phyloP scores from a whole-genome alignment of 2,797 vertebrate genomes.

The Tiaroga cobitis region DNA sequence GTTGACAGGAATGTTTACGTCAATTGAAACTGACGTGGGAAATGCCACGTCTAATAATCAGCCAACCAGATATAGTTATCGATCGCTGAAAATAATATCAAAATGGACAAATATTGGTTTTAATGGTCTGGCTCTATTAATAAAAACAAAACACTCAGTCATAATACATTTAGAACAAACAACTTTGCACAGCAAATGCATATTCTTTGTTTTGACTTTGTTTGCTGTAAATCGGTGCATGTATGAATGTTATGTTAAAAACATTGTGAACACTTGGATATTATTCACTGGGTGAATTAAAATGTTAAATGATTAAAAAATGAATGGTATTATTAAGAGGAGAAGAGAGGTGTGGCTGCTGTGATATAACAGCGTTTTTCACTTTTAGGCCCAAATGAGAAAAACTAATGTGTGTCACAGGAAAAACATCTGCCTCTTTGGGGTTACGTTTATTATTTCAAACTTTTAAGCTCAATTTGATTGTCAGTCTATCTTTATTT shows the following conservation, averaged over 20 bases:
- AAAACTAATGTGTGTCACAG: background rate
- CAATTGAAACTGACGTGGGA: background rate
- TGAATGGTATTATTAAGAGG: background rate
- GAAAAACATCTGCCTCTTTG: background rate
- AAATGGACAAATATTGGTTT: background rate
- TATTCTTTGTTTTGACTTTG: background rate
- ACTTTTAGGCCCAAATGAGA: background rate
- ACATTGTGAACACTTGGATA: background rate
- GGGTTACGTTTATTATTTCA: background rate
- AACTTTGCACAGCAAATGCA: background rate
- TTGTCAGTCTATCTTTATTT: background rate
- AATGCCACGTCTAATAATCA: background rate
- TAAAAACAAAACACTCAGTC: background rate
- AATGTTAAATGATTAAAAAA: background rate
- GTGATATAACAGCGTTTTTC: background rate
- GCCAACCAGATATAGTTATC: background rate
- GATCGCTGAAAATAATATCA: background rate
- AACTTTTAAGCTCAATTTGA: conserved; percentile 4
- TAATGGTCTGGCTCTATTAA: background rate
- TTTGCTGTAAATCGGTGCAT: too few species aligned
- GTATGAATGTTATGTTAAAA: background rate
- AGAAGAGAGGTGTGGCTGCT: background rate
- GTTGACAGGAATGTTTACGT: background rate
- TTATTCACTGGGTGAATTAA: background rate
- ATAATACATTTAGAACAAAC: background rate